Percentiles rank a stretch among this genome's conserved stretches.
Evolutionary conservation across 2,797 vertebrate genomes (phyloP).

Genomic region (Artibeus lituratus): DNA sequence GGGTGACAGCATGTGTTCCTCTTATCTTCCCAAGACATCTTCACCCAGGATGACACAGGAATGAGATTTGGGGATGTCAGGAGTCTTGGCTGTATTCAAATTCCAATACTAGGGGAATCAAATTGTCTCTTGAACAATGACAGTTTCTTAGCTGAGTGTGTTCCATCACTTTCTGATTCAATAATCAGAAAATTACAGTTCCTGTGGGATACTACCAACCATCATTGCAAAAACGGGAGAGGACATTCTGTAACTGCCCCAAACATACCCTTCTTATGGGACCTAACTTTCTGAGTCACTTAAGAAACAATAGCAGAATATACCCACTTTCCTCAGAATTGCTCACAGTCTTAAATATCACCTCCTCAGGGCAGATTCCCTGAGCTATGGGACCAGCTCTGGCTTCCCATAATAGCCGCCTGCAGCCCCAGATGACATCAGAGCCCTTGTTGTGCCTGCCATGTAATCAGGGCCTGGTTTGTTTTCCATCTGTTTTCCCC

Average conservation of each 20-base stretch:
- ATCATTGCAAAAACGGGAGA: background rate
- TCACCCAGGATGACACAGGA: background rate
- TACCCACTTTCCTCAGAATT: background rate
- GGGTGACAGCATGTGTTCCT: background rate
- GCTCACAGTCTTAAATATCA: background rate
- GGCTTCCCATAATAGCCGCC: background rate
- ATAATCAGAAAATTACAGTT: background rate
- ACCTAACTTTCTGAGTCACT: background rate
- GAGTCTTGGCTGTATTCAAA: background rate
- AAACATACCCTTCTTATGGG: background rate
- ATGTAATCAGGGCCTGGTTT: background rate
- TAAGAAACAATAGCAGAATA: background rate
- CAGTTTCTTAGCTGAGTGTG: background rate
- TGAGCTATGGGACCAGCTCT: background rate
- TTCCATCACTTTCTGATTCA: background rate
- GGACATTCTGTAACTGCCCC: background rate
- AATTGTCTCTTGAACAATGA: background rate
- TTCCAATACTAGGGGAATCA: background rate
- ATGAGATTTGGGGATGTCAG: background rate
- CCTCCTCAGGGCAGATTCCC: background rate
- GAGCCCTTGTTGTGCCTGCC: background rate
- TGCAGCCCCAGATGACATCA: background rate
- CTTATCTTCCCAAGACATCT: slow-evolving; percentile 25
- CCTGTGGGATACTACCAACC: background rate
- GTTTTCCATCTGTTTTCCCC: background rate